Base-by-base conservation (phyloP, 1,140 invertebrate genomes). In the Halictus rubicundus region DNA sequence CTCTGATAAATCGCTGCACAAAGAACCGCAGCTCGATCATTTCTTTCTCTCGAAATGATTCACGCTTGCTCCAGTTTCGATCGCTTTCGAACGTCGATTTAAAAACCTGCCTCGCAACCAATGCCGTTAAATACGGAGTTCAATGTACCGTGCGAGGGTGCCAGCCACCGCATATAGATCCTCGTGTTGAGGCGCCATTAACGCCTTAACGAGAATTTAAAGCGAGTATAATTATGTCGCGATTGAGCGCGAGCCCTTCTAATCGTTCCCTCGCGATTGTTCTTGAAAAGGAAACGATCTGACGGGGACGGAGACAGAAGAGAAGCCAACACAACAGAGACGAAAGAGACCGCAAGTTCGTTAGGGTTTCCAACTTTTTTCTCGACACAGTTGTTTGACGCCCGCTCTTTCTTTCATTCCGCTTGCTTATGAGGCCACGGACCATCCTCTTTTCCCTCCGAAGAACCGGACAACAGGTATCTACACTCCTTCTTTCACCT, bases 141-240 rank as follows among this genome's bases (percentile, higher is more conserved):
- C 21, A n/a, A 57, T 9, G 52, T 54, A 14, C 25, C 6, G 6
- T 16, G 6, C 14, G 25, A 19, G 14, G 25, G 60, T 32, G 14
- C 52, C 37, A 37, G 74, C 69, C n/a, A 14, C n/a, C 8, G 32
- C 25, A 60, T 49, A 37, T 49, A 37, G 52, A 65, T 42, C 25
- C n/a, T 16, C 10, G 88, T 91, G 89, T 90, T 89, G 78, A 39
- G 70, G 64, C 60, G 59, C 77, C 78, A 68, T 23, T 84, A 80
- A 83, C 81, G 89, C 88, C 91, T 91, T 91, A 92, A 92, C 90
- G 90, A 92, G 89, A 91, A 89, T 89, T 88, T 82, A 87, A 87
- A 87, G 85, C 80, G 86, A 84, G 77, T 76, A 87, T 91, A 92
- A 92, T 92, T 91, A 91, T 89, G 85, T 84, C 82, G 71, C 80